These are phyloP conservation scores for Paraescarpia echinospica DNA, from an alignment of 1,140 invertebrate species.

Conservation along the genomic window DNA sequence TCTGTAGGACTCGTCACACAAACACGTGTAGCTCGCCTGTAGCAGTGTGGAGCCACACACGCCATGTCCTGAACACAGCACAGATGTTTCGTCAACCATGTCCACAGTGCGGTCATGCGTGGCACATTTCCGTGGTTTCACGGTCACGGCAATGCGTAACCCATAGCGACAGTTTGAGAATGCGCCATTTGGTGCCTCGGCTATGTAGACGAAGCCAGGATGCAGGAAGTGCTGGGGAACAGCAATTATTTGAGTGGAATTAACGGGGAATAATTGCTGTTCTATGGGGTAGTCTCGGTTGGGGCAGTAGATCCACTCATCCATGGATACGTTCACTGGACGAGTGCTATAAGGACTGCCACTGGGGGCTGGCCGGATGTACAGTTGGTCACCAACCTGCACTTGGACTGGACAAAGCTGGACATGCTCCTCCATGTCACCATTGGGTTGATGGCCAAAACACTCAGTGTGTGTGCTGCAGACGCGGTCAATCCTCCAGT, in stretches of 20 bases:
- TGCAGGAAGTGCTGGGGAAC: background rate
- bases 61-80: constrained; percentile 15
- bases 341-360: background rate
- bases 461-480: constrained; percentile 2
- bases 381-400: constrained; percentile 20
- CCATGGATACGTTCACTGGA: background rate
- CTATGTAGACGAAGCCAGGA: background rate
- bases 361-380: background rate
- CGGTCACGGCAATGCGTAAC: background rate
- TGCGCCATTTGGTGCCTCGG: background rate
- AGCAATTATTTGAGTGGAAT: background rate
- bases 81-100: background rate
- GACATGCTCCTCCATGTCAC: background rate
- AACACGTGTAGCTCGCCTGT: background rate
- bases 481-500: background rate
- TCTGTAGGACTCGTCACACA: constrained; percentile 54
- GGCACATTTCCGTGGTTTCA: background rate
- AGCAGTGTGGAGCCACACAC: background rate
- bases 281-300: background rate
- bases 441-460: constrained; percentile 15
- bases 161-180: constrained; percentile 13
- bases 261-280: background rate
- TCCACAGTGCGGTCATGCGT: background rate
- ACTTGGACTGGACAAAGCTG: constrained; percentile 26
- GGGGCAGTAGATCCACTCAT: background rate